Conservation (phyloP, 2,888 invertebrate species). For the Tipula lateralis region DNA sequence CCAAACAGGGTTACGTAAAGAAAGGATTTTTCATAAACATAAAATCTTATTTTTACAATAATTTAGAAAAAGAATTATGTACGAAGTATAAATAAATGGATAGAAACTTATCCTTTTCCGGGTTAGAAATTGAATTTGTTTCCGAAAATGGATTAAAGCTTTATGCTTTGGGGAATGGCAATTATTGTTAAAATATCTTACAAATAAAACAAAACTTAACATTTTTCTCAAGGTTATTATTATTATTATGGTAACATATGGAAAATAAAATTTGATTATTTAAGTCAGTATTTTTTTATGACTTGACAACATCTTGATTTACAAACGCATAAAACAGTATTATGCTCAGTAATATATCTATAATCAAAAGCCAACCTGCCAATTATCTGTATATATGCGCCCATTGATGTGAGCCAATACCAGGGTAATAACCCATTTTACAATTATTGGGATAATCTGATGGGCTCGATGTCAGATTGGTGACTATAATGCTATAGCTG, state of each 20-base stretch:
- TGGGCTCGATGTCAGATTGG: too few species aligned
- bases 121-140: background rate
- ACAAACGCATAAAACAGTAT: background rate
- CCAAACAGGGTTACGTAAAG: background rate
- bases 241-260: background rate
- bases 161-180: background rate
- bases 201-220: background rate
- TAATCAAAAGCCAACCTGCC: too few species aligned
- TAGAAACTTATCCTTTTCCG: background rate
- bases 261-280: background rate
- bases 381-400: too few species aligned
- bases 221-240: background rate
- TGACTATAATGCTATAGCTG: too few species aligned
- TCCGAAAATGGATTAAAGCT: background rate
- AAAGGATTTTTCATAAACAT: background rate
- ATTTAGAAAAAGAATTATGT: background rate
- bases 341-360: background rate
- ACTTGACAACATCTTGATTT: background rate
- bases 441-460: too few species aligned
- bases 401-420: too few species aligned
- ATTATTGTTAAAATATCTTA: background rate
- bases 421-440: too few species aligned
- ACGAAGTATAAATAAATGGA: background rate
- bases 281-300: background rate
- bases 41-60: background rate